Evolutionary conservation across 2,113 vertebrate genomes (phyloP).

Genomic region (Rhinoderma darwinii): DNA sequence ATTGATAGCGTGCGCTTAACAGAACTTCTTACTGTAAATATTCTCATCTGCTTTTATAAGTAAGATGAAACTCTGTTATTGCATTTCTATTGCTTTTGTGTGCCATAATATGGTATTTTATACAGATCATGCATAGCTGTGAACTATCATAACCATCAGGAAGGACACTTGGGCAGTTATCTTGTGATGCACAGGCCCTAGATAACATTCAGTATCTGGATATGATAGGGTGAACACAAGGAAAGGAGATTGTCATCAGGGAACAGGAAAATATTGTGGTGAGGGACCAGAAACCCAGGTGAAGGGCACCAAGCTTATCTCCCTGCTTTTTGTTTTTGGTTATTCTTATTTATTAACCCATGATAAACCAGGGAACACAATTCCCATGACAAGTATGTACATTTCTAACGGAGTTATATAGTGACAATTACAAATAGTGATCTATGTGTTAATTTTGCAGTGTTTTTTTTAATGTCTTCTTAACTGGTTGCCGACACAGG

Average conservation of each 20-base stretch:
- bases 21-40: too few relatives aligned
- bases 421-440: too few relatives aligned
- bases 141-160: slow-evolving; percentile 18
- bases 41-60: too few relatives aligned
- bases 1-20: too few relatives aligned
- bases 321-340: background rate
- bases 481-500: too few relatives aligned
- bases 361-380: background rate
- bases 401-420: too few relatives aligned
- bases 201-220: slow-evolving; percentile 39
- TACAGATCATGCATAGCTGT: background rate
- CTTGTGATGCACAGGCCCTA: slow-evolving; percentile 43
- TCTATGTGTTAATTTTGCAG: too few relatives aligned
- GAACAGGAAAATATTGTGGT: slow-evolving; percentile 37
- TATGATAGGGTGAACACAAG: slow-evolving; percentile 32
- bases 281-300: background rate
- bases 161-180: slow-evolving; percentile 48
- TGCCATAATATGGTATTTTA: background rate
- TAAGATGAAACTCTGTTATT: background rate
- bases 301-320: background rate
- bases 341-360: background rate
- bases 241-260: slow-evolving; percentile 39
- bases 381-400: too few relatives aligned
- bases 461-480: too few relatives aligned
- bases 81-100: background rate